A percentile compares a stretch with the other conserved stretches of the same genome.
These are phyloP conservation scores for Hippocampus comes DNA, from an alignment of 2,113 vertebrate species.

Conservation along the genomic window DNA sequence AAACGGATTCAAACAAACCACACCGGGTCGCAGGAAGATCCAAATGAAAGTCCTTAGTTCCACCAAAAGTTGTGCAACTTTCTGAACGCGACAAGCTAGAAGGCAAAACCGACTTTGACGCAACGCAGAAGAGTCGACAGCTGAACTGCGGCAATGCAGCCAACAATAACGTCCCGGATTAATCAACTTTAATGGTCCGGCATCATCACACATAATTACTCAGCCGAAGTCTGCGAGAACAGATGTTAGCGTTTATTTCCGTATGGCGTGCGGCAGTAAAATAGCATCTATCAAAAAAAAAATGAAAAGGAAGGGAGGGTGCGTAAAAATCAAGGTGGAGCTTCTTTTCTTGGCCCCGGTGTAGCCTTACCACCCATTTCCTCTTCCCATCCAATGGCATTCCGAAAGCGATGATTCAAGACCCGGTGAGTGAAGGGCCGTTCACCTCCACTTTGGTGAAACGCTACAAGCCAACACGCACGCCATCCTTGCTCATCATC, in stretches of 20 bases:
- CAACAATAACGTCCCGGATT: conserved; percentile 3
- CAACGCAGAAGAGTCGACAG: background rate
- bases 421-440: background rate
- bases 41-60: too few relatives aligned
- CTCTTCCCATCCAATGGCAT: background rate
- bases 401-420: background rate
- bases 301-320: background rate
- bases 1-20: background rate
- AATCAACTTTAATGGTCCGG: conserved; percentile 6
- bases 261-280: background rate
- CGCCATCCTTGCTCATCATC: background rate
- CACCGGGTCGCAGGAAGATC: background rate
- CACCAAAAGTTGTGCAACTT: background rate
- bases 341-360: background rate
- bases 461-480: background rate
- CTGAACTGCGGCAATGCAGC: background rate
- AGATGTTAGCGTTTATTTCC: conserved; percentile 1
- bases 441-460: background rate
- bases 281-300: background rate
- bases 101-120: background rate
- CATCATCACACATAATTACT: conserved; percentile 1
- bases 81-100: background rate
- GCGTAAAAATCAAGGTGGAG: background rate
- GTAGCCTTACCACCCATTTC: background rate
- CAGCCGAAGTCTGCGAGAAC: background rate